A percentile compares a stretch with the other conserved stretches of the same genome.
Evolutionary conservation across 2,888 invertebrate species (phyloP).

Genomic region (Drosophila incognita): DNA sequence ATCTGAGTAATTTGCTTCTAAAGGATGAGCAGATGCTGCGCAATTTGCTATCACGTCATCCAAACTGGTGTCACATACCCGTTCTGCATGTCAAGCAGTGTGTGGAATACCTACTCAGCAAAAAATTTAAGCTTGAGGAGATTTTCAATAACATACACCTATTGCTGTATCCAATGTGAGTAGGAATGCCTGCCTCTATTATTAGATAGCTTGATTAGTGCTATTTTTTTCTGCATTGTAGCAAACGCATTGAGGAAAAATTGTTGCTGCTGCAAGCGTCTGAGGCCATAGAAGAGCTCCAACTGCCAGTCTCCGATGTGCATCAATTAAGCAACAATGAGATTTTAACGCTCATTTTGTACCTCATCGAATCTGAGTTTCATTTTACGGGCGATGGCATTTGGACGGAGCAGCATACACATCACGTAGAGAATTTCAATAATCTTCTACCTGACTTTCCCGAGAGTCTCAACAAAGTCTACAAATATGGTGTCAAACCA

Average conservation of each 20-base stretch:
- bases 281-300: slow-evolving; percentile 70
- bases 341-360: slow-evolving; percentile 88
- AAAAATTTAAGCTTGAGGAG: slow-evolving; percentile 86
- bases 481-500: slow-evolving; percentile 82
- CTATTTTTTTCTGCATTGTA: slow-evolving; percentile 30
- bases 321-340: slow-evolving; percentile 85
- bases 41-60: slow-evolving; percentile 86
- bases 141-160: slow-evolving; percentile 88
- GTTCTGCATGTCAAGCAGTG: slow-evolving; percentile 87
- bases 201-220: neutral
- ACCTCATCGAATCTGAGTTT: slow-evolving; percentile 89
- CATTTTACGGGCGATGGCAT: slow-evolving; percentile 92
- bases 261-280: slow-evolving; percentile 64
- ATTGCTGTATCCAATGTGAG: slow-evolving; percentile 89
- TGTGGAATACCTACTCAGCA: slow-evolving; percentile 86
- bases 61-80: slow-evolving; percentile 88
- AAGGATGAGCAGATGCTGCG: slow-evolving; percentile 78
- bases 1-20: slow-evolving; percentile 83
- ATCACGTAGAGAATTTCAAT: slow-evolving; percentile 83
- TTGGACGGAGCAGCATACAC: slow-evolving; percentile 86
- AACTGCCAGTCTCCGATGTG: slow-evolving; percentile 74
- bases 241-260: slow-evolving; percentile 83
- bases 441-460: slow-evolving; percentile 84
- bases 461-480: slow-evolving; percentile 80
- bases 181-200: neutral